Evolutionary conservation across 2,888 invertebrate species (phyloP).

Genomic region (Drosophila flavopinicola): DNA sequence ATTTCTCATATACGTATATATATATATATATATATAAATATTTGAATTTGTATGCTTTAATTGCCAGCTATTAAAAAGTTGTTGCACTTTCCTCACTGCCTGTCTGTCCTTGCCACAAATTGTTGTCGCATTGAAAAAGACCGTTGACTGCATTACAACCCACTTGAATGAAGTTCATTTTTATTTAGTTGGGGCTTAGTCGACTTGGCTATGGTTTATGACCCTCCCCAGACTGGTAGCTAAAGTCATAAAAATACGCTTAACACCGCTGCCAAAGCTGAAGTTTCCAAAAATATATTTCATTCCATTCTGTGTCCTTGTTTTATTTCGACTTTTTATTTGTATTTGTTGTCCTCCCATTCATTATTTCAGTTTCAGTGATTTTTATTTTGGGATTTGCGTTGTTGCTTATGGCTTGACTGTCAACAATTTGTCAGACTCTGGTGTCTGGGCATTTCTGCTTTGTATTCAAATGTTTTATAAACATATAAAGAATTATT

Average conservation of each 20-base stretch:
- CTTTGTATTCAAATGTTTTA: background rate
- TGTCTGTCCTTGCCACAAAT: conserved; percentile 44
- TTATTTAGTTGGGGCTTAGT: conserved; percentile 57
- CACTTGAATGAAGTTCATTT: conserved; percentile 28
- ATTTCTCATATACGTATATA: conserved; percentile 24
- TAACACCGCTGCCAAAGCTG: conserved; percentile 38
- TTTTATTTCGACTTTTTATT: conserved; percentile 57
- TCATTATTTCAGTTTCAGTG: conserved; percentile 53
- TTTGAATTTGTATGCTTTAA: conserved; percentile 44
- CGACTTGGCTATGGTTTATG: conserved; percentile 53
- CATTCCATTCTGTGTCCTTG: conserved; percentile 16
- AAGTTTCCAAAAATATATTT: conserved; percentile 63
- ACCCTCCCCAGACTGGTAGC: conserved; percentile 13
- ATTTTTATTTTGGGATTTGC: conserved; percentile 36
- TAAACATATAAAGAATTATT: conserved; percentile 4
- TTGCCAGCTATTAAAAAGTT: conserved; percentile 72
- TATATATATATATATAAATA: conserved; percentile 11
- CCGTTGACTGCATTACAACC: conserved; percentile 36
- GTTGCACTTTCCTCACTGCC: conserved; percentile 52
- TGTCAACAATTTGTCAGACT: conserved; percentile 18
- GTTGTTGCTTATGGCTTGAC: conserved; percentile 13
- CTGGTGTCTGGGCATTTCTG: background rate
- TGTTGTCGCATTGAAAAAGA: conserved; percentile 54
- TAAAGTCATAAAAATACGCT: conserved; percentile 64
- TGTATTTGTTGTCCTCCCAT: conserved; percentile 43